Evolutionary conservation across 2,797 vertebrate genomes (phyloP).

Genomic region (Sciaenops ocellatus): DNA sequence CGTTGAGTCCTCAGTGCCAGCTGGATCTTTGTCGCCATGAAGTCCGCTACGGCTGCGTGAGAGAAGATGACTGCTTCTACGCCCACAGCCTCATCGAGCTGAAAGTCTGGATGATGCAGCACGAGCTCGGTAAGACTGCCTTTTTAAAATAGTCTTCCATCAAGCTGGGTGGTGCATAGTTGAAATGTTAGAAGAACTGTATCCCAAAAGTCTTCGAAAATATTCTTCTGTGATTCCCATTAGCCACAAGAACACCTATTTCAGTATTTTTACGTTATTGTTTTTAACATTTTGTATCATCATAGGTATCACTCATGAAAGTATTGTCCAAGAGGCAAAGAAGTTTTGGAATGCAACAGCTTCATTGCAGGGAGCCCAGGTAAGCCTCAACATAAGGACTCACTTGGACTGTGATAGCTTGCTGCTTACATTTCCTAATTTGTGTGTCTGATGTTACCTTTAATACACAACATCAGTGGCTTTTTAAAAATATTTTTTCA

Average conservation of each 20-base stretch:
- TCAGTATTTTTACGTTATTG: background rate
- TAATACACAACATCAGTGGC: too few relatives aligned
- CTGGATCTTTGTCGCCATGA: slow-evolving; percentile 97
- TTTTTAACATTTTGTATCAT: slow-evolving; percentile 2
- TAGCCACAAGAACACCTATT: background rate
- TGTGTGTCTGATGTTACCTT: too few relatives aligned
- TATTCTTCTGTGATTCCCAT: background rate
- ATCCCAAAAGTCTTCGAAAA: background rate
- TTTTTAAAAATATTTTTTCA: too few relatives aligned
- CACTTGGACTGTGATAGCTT: too few relatives aligned
- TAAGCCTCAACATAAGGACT: slow-evolving; percentile 64
- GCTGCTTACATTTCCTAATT: too few relatives aligned
- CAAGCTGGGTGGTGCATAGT: background rate
- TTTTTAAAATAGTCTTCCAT: background rate
- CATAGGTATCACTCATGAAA: slow-evolving; percentile 91
- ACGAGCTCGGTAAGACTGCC: slow-evolving; percentile 86
- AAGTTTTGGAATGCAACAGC: slow-evolving; percentile 90
- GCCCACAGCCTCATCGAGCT: slow-evolving; percentile 97
- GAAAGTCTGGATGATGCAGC: slow-evolving; percentile 98
- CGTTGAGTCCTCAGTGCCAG: slow-evolving; percentile 86
- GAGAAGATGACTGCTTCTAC: slow-evolving; percentile 96
- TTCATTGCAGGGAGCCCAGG: slow-evolving; percentile 88
- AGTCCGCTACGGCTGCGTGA: slow-evolving; percentile 94
- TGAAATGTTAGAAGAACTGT: background rate
- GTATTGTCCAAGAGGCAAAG: slow-evolving; percentile 92